Percentiles rank a stretch among this genome's conserved stretches.
Conservation (phyloP, 2,113 vertebrate species). For the Bucco capensis region DNA sequence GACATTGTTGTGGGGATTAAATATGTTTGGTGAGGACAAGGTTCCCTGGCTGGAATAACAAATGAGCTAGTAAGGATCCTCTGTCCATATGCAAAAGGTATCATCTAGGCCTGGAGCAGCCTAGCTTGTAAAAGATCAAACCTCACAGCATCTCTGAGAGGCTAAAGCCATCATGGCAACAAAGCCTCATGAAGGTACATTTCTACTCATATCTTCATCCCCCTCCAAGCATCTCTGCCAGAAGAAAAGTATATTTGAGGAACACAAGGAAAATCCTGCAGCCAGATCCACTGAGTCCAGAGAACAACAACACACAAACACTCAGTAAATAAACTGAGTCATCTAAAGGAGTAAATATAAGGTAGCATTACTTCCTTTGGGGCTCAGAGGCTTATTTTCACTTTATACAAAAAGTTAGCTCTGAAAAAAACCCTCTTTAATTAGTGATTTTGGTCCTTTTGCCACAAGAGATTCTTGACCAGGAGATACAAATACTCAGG, state of each 20-base stretch:
- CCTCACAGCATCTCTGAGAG: background rate
- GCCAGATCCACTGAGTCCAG: background rate
- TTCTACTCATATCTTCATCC: background rate
- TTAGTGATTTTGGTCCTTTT: background rate
- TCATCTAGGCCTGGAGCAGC: background rate
- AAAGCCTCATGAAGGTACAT: background rate
- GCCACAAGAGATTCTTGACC: background rate
- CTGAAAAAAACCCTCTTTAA: background rate
- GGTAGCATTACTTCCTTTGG: background rate
- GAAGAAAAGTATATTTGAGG: background rate
- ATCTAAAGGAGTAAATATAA: background rate
- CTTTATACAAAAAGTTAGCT: background rate
- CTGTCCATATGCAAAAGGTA: background rate
- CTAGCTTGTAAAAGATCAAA: background rate
- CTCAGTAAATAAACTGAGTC: background rate
- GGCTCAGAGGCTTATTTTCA: background rate
- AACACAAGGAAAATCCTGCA: background rate
- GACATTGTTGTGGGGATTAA: background rate
- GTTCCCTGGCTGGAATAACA: background rate
- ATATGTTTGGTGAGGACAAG: background rate
- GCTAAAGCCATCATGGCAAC: background rate
- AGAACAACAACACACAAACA: background rate
- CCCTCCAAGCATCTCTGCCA: background rate
- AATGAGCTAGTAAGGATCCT: background rate
- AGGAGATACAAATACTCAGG: background rate